A percentile compares a stretch with the other conserved stretches of the same genome.
Evolutionary conservation across 2,888 invertebrate genomes (phyloP).

Genomic region (Melipona bicolor): DNA sequence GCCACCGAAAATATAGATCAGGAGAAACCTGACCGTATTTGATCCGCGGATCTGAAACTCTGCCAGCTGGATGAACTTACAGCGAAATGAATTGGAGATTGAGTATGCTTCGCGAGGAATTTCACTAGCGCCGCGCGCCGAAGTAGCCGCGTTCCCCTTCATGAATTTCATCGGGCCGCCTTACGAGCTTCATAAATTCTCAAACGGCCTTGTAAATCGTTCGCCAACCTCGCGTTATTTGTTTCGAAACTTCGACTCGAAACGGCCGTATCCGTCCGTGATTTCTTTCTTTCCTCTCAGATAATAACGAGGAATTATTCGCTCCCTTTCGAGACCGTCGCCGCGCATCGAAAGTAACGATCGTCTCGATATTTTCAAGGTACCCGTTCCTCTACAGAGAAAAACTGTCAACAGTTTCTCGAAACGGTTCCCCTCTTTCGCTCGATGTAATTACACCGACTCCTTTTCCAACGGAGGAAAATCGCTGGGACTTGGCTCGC

Average conservation of each 20-base stretch:
- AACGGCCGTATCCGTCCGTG: constrained; percentile 18
- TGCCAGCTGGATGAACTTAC: constrained; percentile 69
- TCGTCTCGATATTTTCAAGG: too few species aligned
- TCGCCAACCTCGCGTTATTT: constrained; percentile 44
- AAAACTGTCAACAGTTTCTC: constrained; percentile 2
- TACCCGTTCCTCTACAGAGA: neutral
- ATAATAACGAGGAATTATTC: constrained; percentile 34
- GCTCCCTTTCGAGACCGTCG: neutral
- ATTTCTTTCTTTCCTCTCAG: neutral
- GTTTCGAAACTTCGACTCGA: constrained; percentile 51
- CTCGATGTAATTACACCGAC: constrained; percentile 47
- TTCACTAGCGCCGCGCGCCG: constrained; percentile 36
- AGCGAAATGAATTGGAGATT: constrained; percentile 68
- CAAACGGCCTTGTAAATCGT: constrained; percentile 43
- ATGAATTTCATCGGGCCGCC: constrained; percentile 58
- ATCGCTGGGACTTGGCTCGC: constrained; percentile 44
- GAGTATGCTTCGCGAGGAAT: constrained; percentile 52
- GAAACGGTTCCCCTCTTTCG: constrained; percentile 33
- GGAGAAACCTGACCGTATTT: constrained; percentile 51
- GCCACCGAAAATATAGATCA: constrained; percentile 35
- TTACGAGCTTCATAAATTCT: constrained; percentile 61
- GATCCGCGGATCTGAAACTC: constrained; percentile 65
- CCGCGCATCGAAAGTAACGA: neutral
- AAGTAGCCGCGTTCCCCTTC: constrained; percentile 38
- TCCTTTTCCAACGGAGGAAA: neutral